A percentile compares a stretch with the other conserved stretches of the same genome.
These are phyloP conservation scores for Euglossa dilemma DNA, from an alignment of 1,140 invertebrate genomes.

Conservation along the genomic window DNA sequence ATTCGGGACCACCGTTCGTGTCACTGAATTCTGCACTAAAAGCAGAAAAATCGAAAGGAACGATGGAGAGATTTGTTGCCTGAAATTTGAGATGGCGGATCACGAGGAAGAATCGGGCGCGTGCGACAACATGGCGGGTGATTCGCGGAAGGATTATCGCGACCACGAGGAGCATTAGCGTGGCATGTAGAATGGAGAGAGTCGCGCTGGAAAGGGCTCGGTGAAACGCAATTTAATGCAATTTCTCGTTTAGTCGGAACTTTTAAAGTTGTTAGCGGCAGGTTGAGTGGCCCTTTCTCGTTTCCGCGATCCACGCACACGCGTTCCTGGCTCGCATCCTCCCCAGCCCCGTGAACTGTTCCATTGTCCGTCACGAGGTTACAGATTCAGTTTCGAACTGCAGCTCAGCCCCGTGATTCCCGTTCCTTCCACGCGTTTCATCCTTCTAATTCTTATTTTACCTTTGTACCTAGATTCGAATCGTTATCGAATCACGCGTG, in stretches of 20 bases:
- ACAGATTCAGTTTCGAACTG: neutral
- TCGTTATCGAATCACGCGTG: too few species aligned
- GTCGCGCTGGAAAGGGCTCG: slow-evolving; percentile 23
- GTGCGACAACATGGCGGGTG: neutral
- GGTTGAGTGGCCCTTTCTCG: slow-evolving; percentile 57
- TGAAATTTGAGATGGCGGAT: neutral
- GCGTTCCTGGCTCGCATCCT: slow-evolving; percentile 31
- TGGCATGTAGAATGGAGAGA: neutral
- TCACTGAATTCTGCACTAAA: too few species aligned
- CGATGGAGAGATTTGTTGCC: neutral
- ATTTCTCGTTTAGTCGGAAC: slow-evolving; percentile 67
- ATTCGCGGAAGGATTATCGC: slow-evolving; percentile 15
- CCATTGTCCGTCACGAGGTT: neutral
- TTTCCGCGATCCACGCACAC: slow-evolving; percentile 41
- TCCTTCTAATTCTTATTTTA: neutral
- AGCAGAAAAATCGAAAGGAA: too few species aligned
- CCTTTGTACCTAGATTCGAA: too few species aligned
- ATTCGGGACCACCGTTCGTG: too few species aligned
- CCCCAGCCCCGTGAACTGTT: slow-evolving; percentile 13
- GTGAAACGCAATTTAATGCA: slow-evolving; percentile 63
- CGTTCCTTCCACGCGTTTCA: neutral
- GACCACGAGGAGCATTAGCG: slow-evolving; percentile 7
- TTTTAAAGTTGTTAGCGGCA: slow-evolving; percentile 64
- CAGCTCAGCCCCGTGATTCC: neutral
- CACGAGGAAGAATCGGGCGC: neutral